Evolutionary conservation across 1,140 invertebrate species (phyloP).

Genomic region (Lepidostoma basale): DNA sequence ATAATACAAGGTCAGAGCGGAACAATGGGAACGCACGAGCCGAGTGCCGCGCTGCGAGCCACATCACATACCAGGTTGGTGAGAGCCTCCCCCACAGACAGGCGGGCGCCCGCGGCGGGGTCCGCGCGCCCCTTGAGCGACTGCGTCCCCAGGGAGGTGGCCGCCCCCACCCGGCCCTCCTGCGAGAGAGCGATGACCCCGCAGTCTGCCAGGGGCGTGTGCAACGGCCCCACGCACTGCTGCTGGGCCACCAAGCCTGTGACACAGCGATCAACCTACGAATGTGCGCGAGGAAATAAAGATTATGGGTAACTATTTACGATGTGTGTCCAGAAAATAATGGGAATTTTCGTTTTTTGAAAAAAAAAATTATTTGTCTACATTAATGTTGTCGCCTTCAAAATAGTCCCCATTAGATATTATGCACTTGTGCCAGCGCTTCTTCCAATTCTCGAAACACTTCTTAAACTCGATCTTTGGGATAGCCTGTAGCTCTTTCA

Average conservation of each 20-base stretch:
- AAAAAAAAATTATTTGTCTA: too few relatives aligned
- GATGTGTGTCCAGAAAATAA: conserved; percentile 3
- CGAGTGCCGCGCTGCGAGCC: neutral
- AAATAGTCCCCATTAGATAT: too few relatives aligned
- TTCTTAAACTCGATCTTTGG: too few relatives aligned
- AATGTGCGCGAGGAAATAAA: too few relatives aligned
- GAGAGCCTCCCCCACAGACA: conserved; percentile 92
- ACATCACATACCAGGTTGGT: conserved; percentile 77
- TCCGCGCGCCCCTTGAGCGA: conserved; percentile 90
- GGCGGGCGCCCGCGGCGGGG: conserved; percentile 82
- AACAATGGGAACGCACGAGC: neutral
- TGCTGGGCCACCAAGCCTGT: conserved; percentile 96
- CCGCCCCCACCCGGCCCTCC: conserved; percentile 77
- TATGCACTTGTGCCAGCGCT: too few relatives aligned
- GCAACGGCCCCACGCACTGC: conserved; percentile 95
- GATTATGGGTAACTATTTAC: too few relatives aligned
- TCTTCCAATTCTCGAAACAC: too few relatives aligned
- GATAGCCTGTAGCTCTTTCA: too few relatives aligned
- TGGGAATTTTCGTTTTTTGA: too few relatives aligned
- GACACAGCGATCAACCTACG: conserved; percentile 89
- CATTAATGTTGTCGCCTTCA: too few relatives aligned
- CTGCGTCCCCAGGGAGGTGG: conserved; percentile 95
- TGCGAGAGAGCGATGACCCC: conserved; percentile 89
- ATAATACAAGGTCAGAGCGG: neutral
- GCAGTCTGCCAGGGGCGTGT: conserved; percentile 93